A percentile compares a stretch with the other conserved stretches of the same genome.
These are phyloP conservation scores for Oscheius sp. DNA, from an alignment of 2,888 invertebrate genomes.

Conservation along the genomic window DNA sequence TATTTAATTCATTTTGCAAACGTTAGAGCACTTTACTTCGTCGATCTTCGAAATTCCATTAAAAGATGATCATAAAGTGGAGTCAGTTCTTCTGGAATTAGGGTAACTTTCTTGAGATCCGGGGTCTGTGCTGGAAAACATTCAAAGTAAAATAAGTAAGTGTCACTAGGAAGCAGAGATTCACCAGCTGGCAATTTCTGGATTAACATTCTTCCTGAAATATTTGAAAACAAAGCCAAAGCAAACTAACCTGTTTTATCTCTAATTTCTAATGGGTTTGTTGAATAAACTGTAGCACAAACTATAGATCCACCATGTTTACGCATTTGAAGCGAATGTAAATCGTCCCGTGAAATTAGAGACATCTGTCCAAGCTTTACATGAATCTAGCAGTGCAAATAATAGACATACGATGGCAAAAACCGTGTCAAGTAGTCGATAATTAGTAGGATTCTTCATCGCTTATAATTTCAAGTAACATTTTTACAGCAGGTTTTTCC, in stretches of 20 bases:
- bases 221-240: background rate
- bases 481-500: background rate
- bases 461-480: background rate
- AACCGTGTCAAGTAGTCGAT: background rate
- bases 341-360: background rate
- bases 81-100: slow-evolving; percentile 6
- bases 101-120: background rate
- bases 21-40: too few relatives aligned
- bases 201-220: slow-evolving; percentile 1
- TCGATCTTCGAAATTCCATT: background rate
- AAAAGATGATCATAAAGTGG: slow-evolving; percentile 1
- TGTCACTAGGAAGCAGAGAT: background rate
- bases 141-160: background rate
- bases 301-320: slow-evolving; percentile 1
- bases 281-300: background rate
- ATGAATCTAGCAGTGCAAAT: background rate
- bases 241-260: background rate
- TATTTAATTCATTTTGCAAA: too few relatives aligned
- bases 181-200: background rate
- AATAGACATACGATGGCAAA: background rate
- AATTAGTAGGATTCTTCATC: background rate
- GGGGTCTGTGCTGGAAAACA: background rate
- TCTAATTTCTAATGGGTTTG: background rate
- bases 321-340: background rate
- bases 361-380: slow-evolving; percentile 4